phyloP scores from a whole-genome alignment of 1,140 invertebrate genomes.

The Aphidius ervi region DNA sequence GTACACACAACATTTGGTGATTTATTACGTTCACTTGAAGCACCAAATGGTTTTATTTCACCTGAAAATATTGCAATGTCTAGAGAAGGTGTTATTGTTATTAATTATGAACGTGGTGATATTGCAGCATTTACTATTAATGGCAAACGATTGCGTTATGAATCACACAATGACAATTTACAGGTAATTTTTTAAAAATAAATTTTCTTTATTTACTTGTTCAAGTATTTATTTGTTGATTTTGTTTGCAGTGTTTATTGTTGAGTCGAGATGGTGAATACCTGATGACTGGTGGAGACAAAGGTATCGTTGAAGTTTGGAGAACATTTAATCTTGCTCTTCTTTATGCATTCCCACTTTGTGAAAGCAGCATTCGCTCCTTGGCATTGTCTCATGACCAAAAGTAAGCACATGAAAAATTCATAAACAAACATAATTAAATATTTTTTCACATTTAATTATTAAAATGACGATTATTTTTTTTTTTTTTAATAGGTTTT shows the following conservation, averaged over 20 bases:
- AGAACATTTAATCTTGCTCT: slow-evolving; percentile 94
- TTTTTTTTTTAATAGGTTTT: slow-evolving; percentile 67
- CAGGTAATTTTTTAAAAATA: slow-evolving; percentile 61
- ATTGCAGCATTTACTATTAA: slow-evolving; percentile 92
- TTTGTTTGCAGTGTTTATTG: slow-evolving; percentile 73
- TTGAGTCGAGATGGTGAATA: slow-evolving; percentile 97
- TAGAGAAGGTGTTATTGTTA: slow-evolving; percentile 93
- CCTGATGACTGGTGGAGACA: slow-evolving; percentile 92
- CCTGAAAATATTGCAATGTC: slow-evolving; percentile 90
- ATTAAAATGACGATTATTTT: neutral
- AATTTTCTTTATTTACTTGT: neutral
- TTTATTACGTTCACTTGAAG: slow-evolving; percentile 84
- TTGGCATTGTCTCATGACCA: slow-evolving; percentile 95
- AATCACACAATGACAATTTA: slow-evolving; percentile 91
- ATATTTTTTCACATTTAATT: neutral
- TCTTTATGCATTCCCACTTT: slow-evolving; percentile 94
- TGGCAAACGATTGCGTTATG: slow-evolving; percentile 79
- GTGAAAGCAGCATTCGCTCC: slow-evolving; percentile 88
- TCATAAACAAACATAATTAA: neutral
- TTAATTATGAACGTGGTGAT: slow-evolving; percentile 87
- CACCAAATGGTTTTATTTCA: slow-evolving; percentile 73
- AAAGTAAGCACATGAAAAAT: slow-evolving; percentile 66
- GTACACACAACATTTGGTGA: slow-evolving; percentile 99
- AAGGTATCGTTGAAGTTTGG: slow-evolving; percentile 97
- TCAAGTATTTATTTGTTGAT: slow-evolving; percentile 10